Evolutionary conservation across 2,797 vertebrate genomes (phyloP).

Genomic region (Knipowitschia caucasica): DNA sequence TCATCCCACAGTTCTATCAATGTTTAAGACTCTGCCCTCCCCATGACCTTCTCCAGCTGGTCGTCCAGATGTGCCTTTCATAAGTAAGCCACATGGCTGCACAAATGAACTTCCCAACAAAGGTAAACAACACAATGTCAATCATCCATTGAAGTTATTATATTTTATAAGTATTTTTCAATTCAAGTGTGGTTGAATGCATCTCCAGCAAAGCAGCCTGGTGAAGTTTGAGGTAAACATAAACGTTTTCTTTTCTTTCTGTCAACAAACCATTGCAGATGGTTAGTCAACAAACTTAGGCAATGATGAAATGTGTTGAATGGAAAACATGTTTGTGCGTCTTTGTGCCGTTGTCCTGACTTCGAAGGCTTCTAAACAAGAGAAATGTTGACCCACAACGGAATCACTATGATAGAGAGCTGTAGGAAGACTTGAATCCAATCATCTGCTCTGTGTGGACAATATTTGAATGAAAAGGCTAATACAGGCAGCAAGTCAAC

Average conservation of each 20-base stretch:
- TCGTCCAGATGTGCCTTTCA: conserved; percentile 2
- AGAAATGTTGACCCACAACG: too few relatives aligned
- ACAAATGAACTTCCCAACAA: background rate
- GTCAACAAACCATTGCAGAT: background rate
- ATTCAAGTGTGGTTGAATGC: background rate
- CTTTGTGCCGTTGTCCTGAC: too few relatives aligned
- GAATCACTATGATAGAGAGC: too few relatives aligned
- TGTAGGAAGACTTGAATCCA: too few relatives aligned
- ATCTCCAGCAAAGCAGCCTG: background rate
- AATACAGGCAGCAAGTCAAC: too few relatives aligned
- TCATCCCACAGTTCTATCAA: background rate
- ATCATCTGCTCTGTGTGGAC: too few relatives aligned
- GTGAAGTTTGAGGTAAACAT: background rate
- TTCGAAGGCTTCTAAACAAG: too few relatives aligned
- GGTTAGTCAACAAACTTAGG: background rate
- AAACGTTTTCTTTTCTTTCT: background rate
- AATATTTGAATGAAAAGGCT: too few relatives aligned
- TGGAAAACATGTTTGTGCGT: too few relatives aligned
- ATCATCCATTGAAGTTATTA: background rate
- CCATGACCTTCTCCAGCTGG: conserved; percentile 1
- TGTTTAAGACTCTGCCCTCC: background rate
- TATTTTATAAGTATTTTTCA: background rate
- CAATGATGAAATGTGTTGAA: background rate
- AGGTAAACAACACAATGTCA: background rate
- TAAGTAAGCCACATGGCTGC: conserved; percentile 3